Percentiles rank a stretch among this genome's conserved stretches.
Evolutionary conservation across 2,888 invertebrate species (phyloP).

Genomic region (Pachydiplax longipennis): DNA sequence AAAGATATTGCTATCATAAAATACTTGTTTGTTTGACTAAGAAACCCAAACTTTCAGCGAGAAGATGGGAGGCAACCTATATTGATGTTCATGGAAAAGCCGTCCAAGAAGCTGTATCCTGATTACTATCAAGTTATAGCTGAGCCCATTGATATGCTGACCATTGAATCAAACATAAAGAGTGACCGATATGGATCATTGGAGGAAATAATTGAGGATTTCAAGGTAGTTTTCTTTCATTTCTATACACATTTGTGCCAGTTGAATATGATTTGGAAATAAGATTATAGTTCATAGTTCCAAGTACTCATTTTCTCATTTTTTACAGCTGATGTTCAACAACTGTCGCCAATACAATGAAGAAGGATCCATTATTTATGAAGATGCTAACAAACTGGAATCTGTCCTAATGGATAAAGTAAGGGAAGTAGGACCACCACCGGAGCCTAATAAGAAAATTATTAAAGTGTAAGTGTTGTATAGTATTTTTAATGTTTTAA

Average conservation of each 20-base stretch:
- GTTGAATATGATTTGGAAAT: not conserved
- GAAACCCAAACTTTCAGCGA: constrained; percentile 60
- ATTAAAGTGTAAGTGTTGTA: constrained; percentile 18
- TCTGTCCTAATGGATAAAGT: constrained; percentile 83
- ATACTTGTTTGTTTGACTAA: too few species aligned
- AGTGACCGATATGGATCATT: constrained; percentile 69
- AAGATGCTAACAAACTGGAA: constrained; percentile 90
- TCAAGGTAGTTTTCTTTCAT: constrained; percentile 60
- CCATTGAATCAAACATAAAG: constrained; percentile 91
- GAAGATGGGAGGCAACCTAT: constrained; percentile 85
- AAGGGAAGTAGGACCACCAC: constrained; percentile 73
- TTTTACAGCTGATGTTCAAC: constrained; percentile 91
- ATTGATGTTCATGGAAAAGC: constrained; percentile 94
- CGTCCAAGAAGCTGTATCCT: constrained; percentile 92
- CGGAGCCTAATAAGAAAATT: constrained; percentile 57
- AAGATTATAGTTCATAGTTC: not conserved
- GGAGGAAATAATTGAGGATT: constrained; percentile 68
- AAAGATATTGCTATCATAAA: too few species aligned
- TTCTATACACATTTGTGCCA: not conserved
- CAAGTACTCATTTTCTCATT: constrained; percentile 46
- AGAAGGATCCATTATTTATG: constrained; percentile 93
- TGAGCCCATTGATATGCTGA: constrained; percentile 93
- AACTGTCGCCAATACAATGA: constrained; percentile 98
- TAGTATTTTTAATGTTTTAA: not conserved
- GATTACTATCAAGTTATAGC: constrained; percentile 95